phyloP scores from a whole-genome alignment of 2,888 invertebrate genomes.

The Nomada flava region DNA sequence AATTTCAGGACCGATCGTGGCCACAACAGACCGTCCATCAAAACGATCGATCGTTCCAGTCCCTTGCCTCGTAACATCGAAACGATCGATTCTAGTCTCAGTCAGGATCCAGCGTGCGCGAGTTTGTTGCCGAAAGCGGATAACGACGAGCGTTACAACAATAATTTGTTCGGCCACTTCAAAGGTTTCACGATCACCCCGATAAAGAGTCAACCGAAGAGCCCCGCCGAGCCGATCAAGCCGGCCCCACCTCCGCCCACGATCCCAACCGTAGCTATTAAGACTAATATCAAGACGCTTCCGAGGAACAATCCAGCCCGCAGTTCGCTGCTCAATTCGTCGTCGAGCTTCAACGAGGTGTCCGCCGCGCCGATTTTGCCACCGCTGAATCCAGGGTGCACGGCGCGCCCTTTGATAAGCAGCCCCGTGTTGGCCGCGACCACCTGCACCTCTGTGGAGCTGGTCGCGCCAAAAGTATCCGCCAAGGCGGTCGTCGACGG shows the following conservation, averaged over 20 bases:
- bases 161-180: constrained; percentile 93
- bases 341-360: constrained; percentile 35
- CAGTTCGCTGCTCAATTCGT: constrained; percentile 51
- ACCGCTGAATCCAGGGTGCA: constrained; percentile 87
- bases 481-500: constrained; percentile 86
- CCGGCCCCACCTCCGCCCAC: constrained; percentile 89
- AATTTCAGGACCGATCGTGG: constrained; percentile 77
- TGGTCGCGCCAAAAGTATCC: constrained; percentile 87
- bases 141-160: constrained; percentile 84
- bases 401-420: constrained; percentile 91
- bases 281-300: constrained; percentile 76
- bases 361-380: constrained; percentile 86
- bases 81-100: constrained; percentile 81
- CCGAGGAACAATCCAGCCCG: constrained; percentile 73
- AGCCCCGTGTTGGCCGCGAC: constrained; percentile 93
- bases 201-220: constrained; percentile 84
- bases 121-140: constrained; percentile 81
- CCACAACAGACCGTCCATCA: constrained; percentile 76
- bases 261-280: constrained; percentile 84
- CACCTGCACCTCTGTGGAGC: constrained; percentile 91
- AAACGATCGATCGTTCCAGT: constrained; percentile 81
- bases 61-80: constrained; percentile 79
- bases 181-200: constrained; percentile 93
- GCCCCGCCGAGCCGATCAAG: constrained; percentile 85
- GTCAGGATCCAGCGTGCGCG: constrained; percentile 82